phyloP scores from a whole-genome alignment of 2,113 vertebrate genomes.

The Lophochroa leadbeateri region DNA sequence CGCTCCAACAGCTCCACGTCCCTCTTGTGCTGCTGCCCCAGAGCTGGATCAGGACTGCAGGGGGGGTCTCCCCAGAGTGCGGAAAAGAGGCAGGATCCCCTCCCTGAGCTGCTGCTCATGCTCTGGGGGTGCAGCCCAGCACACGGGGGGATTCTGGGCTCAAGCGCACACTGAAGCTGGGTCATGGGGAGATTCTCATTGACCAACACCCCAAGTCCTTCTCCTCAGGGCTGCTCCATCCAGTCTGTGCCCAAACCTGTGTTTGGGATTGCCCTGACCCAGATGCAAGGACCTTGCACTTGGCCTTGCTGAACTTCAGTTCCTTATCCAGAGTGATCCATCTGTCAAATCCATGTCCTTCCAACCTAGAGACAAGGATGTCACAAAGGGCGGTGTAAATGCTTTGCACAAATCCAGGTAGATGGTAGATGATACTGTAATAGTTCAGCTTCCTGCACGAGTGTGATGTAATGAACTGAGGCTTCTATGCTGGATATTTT shows the following conservation, averaged over 20 bases:
- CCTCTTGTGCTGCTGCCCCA: too few relatives aligned
- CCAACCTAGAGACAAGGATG: neutral
- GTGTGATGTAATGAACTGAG: neutral
- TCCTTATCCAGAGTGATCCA: neutral
- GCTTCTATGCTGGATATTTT: neutral
- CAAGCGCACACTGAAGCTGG: neutral
- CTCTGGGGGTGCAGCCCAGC: neutral
- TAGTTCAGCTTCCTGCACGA: neutral
- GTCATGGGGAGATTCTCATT: neutral
- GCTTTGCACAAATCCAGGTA: neutral
- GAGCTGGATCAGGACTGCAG: too few relatives aligned
- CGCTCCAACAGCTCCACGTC: too few relatives aligned
- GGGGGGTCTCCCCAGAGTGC: too few relatives aligned
- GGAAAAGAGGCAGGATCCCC: neutral
- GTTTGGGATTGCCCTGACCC: neutral
- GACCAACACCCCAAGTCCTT: neutral
- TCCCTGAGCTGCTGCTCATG: neutral
- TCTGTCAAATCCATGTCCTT: neutral
- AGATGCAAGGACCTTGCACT: neutral
- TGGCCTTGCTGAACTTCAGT: neutral
- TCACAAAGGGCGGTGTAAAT: neutral
- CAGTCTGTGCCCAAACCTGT: neutral
- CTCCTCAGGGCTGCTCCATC: neutral
- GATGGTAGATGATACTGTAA: neutral
- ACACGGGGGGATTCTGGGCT: neutral